Percentiles rank a stretch among this genome's conserved stretches.
phyloP scores from a whole-genome alignment of 2,113 vertebrate genomes.

The pig (Sus scrofa) region DNA sequence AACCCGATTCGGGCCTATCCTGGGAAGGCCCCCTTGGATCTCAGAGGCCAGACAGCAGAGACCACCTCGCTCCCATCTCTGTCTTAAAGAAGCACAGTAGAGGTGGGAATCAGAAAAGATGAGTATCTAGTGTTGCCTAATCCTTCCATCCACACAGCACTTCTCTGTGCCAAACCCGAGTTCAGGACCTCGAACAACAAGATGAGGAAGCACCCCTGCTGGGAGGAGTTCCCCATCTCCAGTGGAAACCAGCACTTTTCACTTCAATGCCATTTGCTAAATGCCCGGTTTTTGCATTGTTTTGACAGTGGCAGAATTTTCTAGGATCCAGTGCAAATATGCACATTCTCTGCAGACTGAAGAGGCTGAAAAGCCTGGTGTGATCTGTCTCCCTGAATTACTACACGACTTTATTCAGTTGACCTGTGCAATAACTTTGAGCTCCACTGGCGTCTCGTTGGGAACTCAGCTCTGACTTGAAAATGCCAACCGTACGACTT shows the following conservation, averaged over 20 bases:
- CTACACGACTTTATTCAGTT: not conserved
- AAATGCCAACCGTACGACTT: not conserved
- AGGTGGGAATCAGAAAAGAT: not conserved
- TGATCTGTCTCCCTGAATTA: constrained; percentile 9
- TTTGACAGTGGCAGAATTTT: not conserved
- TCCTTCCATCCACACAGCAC: not conserved
- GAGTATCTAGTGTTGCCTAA: not conserved
- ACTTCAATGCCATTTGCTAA: not conserved
- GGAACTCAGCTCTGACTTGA: not conserved
- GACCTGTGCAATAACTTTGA: not conserved
- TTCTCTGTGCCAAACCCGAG: not conserved
- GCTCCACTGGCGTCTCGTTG: not conserved
- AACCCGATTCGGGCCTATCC: not conserved
- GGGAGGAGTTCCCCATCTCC: not conserved
- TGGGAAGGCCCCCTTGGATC: not conserved
- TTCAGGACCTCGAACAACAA: not conserved
- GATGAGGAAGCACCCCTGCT: not conserved
- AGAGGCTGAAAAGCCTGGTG: not conserved
- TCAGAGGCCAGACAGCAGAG: not conserved
- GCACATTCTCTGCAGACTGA: not conserved
- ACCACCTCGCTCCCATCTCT: not conserved
- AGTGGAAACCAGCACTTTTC: not conserved
- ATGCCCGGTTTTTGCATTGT: not conserved
- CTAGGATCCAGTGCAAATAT: not conserved
- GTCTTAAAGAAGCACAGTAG: not conserved